Base-by-base conservation (phyloP, 2,113 vertebrate species). In the Calonectris borealis region DNA sequence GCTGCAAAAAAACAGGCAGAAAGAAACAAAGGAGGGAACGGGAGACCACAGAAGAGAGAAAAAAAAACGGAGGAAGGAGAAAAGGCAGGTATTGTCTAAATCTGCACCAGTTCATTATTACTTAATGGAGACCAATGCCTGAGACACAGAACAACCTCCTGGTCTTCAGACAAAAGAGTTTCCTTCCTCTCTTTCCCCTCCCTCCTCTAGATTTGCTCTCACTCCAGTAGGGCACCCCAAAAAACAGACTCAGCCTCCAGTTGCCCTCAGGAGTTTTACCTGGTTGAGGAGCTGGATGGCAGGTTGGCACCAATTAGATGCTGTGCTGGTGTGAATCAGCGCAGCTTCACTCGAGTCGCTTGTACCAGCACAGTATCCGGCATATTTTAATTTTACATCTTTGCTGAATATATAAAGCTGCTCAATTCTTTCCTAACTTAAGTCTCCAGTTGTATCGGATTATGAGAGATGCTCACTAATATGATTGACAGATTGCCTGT, bases 401-500 rank as follows among this genome's bases (percentile, higher is more conserved):
- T 44, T 55, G 51, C 82, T 79, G 78, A 93, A 71, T 17, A 64
- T 4, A 7, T 21, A 70, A 75, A 86, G 60, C 48, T 38, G 73
- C 61, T 94, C 52, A 17, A 5, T 91, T 73, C 44, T 91, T 52
- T 68, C 49, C 70, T 57, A 88, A 42, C 51, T 93, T 57, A 36
- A 87, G 66, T 70, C 87, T 83, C 58, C 70, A 29, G 60, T 73
- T 95, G 90, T 54, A 66, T 6, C 9, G 32, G 83, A 58, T 96
- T 93, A 88, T 75, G 72, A 69, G 69, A 62, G 60, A 75, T 42
- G 89, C 73, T 97, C 84, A 44, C 79, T 79, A 49, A 61, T 68
- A 69, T 57, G 90, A 94, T 18, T 90, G 83, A 92, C 87, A 92
- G 86, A 83, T 79, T 68, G 54, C 44, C 86, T 88, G 92, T 88